Evolutionary conservation across 2,113 vertebrate genomes (phyloP).

Genomic region (Argyrosomus japonicus): DNA sequence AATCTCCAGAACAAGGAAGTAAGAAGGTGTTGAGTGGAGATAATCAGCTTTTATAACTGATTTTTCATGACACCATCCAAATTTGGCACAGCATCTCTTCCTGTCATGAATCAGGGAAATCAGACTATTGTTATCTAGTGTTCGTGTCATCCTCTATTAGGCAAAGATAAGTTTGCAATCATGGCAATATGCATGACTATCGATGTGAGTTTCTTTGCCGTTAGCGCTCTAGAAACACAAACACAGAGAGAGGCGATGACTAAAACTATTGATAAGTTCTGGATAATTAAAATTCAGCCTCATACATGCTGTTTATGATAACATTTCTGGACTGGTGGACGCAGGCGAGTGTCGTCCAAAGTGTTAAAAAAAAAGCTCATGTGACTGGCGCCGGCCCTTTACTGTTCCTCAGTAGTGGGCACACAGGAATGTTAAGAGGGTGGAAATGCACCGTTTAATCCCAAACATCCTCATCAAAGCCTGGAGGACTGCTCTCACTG

Average conservation of each 20-base stretch:
- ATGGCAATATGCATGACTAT: neutral
- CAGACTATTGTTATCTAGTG: neutral
- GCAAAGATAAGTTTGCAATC: neutral
- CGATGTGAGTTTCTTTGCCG: neutral
- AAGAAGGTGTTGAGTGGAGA: neutral
- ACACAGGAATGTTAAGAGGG: conserved; percentile 78
- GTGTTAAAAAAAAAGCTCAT: conserved; percentile 15
- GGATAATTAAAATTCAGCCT: neutral
- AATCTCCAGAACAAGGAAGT: neutral
- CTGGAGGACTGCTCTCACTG: conserved; percentile 50
- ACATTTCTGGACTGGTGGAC: neutral
- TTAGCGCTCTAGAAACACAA: neutral
- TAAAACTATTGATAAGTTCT: neutral
- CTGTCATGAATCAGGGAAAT: neutral
- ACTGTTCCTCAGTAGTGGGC: conserved; percentile 37
- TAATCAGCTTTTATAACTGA: neutral
- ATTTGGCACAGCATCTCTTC: neutral
- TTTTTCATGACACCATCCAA: neutral
- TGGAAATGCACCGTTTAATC: conserved; percentile 66
- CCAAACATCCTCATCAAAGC: conserved; percentile 53
- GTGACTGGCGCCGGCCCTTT: conserved; percentile 14
- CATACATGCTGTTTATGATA: neutral
- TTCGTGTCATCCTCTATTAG: neutral
- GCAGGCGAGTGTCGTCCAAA: neutral
- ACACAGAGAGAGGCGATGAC: neutral